phyloP scores from a whole-genome alignment of 2,888 invertebrate genomes.

The Hydrotaea cyrtoneurina region DNA sequence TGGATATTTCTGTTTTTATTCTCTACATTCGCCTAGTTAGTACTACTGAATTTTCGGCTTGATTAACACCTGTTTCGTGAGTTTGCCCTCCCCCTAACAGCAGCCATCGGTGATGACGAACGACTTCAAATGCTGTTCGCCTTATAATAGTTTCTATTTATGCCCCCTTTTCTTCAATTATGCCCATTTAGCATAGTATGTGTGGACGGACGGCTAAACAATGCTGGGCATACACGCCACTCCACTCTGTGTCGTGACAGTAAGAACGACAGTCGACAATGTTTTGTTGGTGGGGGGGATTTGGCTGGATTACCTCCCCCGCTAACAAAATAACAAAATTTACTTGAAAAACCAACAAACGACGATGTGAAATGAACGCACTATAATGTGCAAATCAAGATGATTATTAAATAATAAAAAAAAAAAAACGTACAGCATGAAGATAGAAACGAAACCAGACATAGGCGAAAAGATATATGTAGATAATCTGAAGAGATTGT shows the following conservation, averaged over 20 bases:
- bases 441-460: background rate
- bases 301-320: background rate
- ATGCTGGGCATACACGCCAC: conserved; percentile 14
- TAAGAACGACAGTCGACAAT: too few species aligned
- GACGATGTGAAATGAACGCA: background rate
- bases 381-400: conserved; percentile 28
- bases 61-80: conserved; percentile 42
- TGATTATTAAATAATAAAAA: conserved; percentile 22
- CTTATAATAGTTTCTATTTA: conserved; percentile 24
- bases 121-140: background rate
- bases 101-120: background rate
- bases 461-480: too few species aligned
- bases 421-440: background rate
- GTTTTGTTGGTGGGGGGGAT: too few species aligned
- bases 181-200: conserved; percentile 27
- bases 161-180: conserved; percentile 35
- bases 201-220: background rate
- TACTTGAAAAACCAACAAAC: conserved; percentile 21
- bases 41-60: conserved; percentile 11
- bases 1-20: background rate
- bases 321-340: background rate
- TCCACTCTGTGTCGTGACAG: too few species aligned
- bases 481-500: too few species aligned
- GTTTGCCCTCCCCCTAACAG: background rate
- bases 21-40: background rate